phyloP scores from a whole-genome alignment of 2,888 invertebrate genomes.

The Cetonia aurata region DNA sequence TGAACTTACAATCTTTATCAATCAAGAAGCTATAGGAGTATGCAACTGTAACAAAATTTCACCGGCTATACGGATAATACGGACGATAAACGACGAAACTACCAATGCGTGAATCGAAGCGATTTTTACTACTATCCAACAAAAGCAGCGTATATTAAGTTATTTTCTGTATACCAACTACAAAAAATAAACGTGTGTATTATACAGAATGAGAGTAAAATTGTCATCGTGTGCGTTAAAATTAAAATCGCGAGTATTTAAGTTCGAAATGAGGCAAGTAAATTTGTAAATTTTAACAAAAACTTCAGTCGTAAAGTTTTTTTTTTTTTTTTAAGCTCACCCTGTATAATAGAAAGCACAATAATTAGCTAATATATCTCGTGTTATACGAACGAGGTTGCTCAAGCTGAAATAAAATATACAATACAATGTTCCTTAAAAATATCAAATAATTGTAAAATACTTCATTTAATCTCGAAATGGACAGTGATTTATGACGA shows the following conservation, averaged over 20 bases:
- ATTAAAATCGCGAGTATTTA: no score
- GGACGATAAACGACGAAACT: neutral
- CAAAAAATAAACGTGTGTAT: slow-evolving; percentile 4
- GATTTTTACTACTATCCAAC: neutral
- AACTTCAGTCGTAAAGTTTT: no score
- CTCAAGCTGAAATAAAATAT: neutral
- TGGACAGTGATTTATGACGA: no score
- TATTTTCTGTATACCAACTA: neutral
- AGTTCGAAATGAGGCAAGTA: no score
- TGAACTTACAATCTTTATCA: slow-evolving; percentile 28
- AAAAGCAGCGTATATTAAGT: neutral
- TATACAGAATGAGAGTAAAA: slow-evolving; percentile 14
- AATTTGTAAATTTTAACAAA: no score
- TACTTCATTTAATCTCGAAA: no score
- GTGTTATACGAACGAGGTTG: slow-evolving; percentile 33
- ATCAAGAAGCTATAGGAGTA: slow-evolving; percentile 43
- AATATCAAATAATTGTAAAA: no score
- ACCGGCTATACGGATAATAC: slow-evolving; percentile 21
- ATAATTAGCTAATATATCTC: slow-evolving; percentile 21
- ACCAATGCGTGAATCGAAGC: neutral
- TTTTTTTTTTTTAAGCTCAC: slow-evolving; percentile 1
- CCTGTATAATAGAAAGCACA: slow-evolving; percentile 8
- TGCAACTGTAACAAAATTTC: slow-evolving; percentile 44
- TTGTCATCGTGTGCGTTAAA: neutral
- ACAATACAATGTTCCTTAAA: neutral